Base-by-base conservation (phyloP, 1,140 invertebrate species). In the Mactra quadrangularis region DNA sequence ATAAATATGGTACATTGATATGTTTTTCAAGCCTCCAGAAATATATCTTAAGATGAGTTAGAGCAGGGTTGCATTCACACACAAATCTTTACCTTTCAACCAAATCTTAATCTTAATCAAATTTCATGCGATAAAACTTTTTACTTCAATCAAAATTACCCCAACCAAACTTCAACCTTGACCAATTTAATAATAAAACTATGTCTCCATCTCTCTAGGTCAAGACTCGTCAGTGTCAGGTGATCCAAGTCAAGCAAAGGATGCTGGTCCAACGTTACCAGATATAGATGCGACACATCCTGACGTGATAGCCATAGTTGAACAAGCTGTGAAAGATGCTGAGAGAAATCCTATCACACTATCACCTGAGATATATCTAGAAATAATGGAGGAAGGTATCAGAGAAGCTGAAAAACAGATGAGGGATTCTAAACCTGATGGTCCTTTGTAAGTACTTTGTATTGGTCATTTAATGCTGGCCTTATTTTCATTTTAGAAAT, bases 201-300 rank as follows among this genome's bases (percentile, higher is more conserved):
- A n/a, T n/a, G n/a, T n/a, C n/a, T n/a, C n/a, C n/a, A n/a, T n/a
- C n/a, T n/a, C n/a, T n/a, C n/a, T 25, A 78, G 75, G 59, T 31
- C 75, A 78, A 53, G 75, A 78, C 15, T 78, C 75, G 2, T 19
- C 29, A 1, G 75, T 41, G 15, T 50, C 50, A 59, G 77, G 11
- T 11, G 68, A 72, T n/a, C 64, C 27, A 22, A 7, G 6, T 41
- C 22, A 19, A 27, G 25, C 15, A 13, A 71, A 70, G 22, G 66
- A 81, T 7, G 62, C 17, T 11, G 59, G 59, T 52, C 19, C 77
- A 19, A 77, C 70, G 4, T 13, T 79, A 17, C 77, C 83, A 45
- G 85, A 92, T 45, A 88, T 92, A 25, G 90, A 92, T 82, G 91
- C 83, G 17, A 88, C 71, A 17, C 91, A 92, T 84, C 91, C 91